Evolutionary conservation across 2,888 invertebrate species (phyloP), one percentile per base, ranked within the genome.

Genomic region (Drosophila acutilabella): DNA sequence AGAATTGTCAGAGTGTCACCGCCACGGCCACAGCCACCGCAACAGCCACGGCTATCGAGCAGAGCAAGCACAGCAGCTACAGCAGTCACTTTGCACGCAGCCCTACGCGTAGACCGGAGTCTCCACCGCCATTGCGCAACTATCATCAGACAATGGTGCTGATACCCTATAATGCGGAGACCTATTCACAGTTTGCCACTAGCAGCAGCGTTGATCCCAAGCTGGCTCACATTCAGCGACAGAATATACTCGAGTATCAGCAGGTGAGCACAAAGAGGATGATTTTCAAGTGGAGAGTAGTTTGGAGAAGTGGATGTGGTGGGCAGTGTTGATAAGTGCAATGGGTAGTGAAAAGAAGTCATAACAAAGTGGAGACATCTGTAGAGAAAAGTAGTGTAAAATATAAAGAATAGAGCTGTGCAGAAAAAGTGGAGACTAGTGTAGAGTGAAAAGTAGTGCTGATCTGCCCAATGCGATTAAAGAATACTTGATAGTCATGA

Each of bases 71-170:
- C 78, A 82, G 80, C 69, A 91, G 90, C 72, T 82, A 82, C 20
- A 90, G 91, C 72, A 91, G 92, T 40, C 92, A 93, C 52, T 93
- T 92, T 69, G 93, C 92, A 0, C 81, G 92, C 53, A 92, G 92
- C 68, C 92, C 92, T 18, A 92, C 92, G 1, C 74, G 92, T 18
- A 92, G 95, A 18, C 95, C 95, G 0, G 95, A 95, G 90, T 95
- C 95, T 0, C 95, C 96, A 6, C 95, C 96, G 0, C 95, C 96
- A 0, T 93, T 95, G 65, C 93, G 95, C 38, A 94, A 93, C 75
- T 95, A 95, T 88, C 95, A 95, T 73, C 95, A 95, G 90, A 94
- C 95, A 1, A 94, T 95, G 91, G 93, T 94, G 45, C 94, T 95
- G 73, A 95, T 96, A 80, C 95, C 95, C 0, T 95, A 95, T 88